Conservation (phyloP, 2,113 vertebrate genomes). For the Gavia stellata region DNA sequence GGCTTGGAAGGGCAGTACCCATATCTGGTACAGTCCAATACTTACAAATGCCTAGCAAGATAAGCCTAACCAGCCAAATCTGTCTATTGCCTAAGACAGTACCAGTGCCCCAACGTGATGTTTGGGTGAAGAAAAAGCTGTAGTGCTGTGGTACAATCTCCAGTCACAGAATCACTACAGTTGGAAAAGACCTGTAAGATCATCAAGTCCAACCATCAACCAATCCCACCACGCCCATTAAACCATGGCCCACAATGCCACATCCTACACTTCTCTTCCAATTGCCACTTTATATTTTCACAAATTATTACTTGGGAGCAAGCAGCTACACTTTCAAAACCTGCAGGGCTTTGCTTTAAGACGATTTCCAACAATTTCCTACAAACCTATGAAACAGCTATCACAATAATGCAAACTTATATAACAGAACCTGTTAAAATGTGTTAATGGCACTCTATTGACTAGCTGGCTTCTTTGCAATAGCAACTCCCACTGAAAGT, state of each 20-base stretch:
- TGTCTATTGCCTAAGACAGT: background rate
- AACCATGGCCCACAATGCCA: too few relatives aligned
- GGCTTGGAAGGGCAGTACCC: background rate
- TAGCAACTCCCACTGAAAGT: conserved; percentile 12
- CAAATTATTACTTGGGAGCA: background rate
- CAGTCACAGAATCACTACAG: too few relatives aligned
- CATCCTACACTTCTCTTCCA: background rate
- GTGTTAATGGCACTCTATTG: background rate
- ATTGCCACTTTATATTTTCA: background rate
- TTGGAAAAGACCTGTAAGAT: too few relatives aligned
- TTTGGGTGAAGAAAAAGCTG: background rate
- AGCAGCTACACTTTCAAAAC: background rate
- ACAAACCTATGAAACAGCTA: background rate
- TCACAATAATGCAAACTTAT: background rate
- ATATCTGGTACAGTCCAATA: background rate
- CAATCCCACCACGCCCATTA: too few relatives aligned
- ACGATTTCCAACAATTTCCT: background rate
- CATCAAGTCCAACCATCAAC: too few relatives aligned
- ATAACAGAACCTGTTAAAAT: background rate
- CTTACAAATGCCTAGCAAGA: background rate
- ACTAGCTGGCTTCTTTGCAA: background rate
- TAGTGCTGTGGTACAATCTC: background rate
- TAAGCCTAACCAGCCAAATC: background rate
- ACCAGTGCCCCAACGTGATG: rapidly evolving
- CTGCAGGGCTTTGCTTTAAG: background rate